Conservation (phyloP, 2,797 vertebrate species). For the Thripadectes ignobilis region DNA sequence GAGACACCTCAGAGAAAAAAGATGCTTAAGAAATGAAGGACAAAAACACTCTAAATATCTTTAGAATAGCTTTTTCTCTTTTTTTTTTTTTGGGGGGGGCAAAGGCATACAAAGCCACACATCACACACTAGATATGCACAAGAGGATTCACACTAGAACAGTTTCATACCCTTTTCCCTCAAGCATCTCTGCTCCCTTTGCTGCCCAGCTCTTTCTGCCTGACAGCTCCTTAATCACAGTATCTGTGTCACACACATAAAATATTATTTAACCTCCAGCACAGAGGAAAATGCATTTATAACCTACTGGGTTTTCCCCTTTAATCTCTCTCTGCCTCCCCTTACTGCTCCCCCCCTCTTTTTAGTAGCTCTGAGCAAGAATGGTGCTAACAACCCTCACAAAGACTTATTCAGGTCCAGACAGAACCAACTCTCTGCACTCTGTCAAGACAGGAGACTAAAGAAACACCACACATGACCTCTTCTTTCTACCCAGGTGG, state of each 20-base stretch:
- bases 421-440: neutral
- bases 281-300: constrained; percentile 33
- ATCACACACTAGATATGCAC: neutral
- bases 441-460: neutral
- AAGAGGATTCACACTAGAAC: constrained; percentile 14
- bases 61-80: neutral
- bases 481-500: neutral
- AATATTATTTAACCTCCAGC: constrained; percentile 57
- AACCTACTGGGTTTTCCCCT: constrained; percentile 12
- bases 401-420: constrained; percentile 22
- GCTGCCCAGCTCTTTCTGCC: constrained; percentile 30
- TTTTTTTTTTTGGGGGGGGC: neutral
- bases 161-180: constrained; percentile 5
- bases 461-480: neutral
- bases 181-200: constrained; percentile 41
- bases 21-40: neutral
- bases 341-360: neutral
- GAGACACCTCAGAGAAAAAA: neutral
- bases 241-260: constrained; percentile 33
- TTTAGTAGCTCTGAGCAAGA: constrained; percentile 31
- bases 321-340: constrained; percentile 10
- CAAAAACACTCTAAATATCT: neutral
- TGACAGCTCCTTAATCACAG: constrained; percentile 55
- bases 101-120: constrained; percentile 1
- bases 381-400: neutral